Conservation (phyloP, 2,797 vertebrate species). For the Enteromius anoplus region DNA sequence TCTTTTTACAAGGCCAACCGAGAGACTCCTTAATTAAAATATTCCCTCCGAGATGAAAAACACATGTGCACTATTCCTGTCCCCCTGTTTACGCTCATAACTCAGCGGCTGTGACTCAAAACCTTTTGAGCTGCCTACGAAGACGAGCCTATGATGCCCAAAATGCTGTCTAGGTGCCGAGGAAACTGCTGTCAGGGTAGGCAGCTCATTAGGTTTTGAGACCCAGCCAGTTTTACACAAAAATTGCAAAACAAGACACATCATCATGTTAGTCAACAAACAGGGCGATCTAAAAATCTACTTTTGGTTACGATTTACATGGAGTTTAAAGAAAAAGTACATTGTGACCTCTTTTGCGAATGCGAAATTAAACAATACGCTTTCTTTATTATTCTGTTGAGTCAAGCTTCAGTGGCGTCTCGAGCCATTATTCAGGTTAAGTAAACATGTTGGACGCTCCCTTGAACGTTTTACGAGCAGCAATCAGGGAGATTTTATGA, state of each 20-base stretch:
- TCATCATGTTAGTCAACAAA: not conserved
- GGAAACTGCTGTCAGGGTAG: not conserved
- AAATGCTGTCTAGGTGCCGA: not conserved
- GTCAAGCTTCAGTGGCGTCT: conserved; percentile 42
- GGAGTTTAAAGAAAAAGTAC: too few species aligned
- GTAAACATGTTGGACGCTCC: conserved; percentile 50
- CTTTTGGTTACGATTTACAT: not conserved
- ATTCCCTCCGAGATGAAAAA: conserved; percentile 43
- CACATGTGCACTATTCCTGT: conserved; percentile 41
- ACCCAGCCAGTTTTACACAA: not conserved
- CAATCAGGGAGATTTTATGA: conserved; percentile 51
- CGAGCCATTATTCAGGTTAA: conserved; percentile 45
- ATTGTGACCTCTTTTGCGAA: not conserved
- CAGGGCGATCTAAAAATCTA: not conserved
- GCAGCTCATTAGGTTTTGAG: not conserved
- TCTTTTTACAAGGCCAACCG: conserved; percentile 33
- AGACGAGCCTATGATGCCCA: not conserved
- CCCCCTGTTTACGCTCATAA: conserved; percentile 36
- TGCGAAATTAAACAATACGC: not conserved
- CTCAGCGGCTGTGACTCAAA: conserved; percentile 29
- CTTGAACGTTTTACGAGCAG: conserved; percentile 45
- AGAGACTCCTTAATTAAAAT: conserved; percentile 50
- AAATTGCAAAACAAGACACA: conserved; percentile 18
- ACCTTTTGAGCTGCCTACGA: conserved; percentile 11
- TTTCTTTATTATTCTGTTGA: conserved; percentile 13